Evolutionary conservation across 2,888 invertebrate species (phyloP).

Genomic region (Plebejus anna): DNA sequence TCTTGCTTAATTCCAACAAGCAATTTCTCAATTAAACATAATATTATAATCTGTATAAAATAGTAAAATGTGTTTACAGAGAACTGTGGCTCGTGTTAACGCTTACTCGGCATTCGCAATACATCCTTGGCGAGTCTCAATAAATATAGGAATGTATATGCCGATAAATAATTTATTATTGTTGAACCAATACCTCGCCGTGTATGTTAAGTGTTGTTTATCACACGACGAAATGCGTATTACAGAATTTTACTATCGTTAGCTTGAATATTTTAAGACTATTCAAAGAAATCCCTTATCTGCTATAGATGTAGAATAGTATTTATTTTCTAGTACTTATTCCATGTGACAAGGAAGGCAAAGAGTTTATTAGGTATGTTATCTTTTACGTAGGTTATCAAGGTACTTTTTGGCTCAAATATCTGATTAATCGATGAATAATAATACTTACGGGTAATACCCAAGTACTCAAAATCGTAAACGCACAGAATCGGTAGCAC

Average conservation of each 20-base stretch:
- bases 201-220: constrained; percentile 12
- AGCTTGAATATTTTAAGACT: background rate
- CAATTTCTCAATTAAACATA: background rate
- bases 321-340: background rate
- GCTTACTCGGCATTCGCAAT: constrained; percentile 11
- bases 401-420: background rate
- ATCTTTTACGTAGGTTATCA: background rate
- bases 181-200: constrained; percentile 12
- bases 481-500: no score
- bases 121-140: constrained; percentile 23
- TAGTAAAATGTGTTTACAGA: background rate
- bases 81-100: background rate
- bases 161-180: constrained; percentile 27
- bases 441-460: background rate
- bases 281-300: background rate
- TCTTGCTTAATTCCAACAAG: background rate
- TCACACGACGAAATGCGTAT: constrained; percentile 23
- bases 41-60: background rate
- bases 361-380: background rate
- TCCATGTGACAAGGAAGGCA: background rate
- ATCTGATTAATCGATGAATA: background rate
- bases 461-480: background rate
- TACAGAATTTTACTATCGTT: constrained; percentile 11
- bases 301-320: background rate
- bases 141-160: constrained; percentile 26